phyloP scores from a whole-genome alignment of 2,113 vertebrate species.

The Etheostoma spectabile region DNA sequence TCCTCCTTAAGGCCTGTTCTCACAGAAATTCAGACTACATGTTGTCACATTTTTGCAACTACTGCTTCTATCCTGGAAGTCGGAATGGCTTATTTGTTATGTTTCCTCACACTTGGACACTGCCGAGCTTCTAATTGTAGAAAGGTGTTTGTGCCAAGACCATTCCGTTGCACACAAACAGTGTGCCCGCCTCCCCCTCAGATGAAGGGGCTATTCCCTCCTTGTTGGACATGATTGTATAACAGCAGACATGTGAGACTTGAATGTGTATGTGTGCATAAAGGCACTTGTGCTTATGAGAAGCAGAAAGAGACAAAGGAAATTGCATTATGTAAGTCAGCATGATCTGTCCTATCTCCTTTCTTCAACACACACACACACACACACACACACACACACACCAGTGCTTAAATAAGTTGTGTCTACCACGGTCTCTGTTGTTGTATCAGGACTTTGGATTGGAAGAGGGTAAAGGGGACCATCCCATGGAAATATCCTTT shows the following conservation, averaged over 20 bases:
- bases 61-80: conserved; percentile 40
- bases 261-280: conserved; percentile 12
- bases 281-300: conserved; percentile 10
- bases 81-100: conserved; percentile 31
- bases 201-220: conserved; percentile 52
- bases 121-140: conserved; percentile 28
- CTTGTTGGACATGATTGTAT: conserved; percentile 50
- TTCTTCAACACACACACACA: conserved; percentile 18
- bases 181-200: conserved; percentile 50
- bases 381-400: conserved; percentile 22
- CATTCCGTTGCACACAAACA: conserved; percentile 39
- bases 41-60: conserved; percentile 37
- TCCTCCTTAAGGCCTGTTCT: conserved; percentile 63
- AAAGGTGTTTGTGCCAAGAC: conserved; percentile 53
- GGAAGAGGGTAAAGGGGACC: conserved; percentile 8
- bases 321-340: conserved; percentile 55
- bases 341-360: conserved; percentile 24
- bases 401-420: neutral
- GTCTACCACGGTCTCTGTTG: conserved; percentile 34
- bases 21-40: conserved; percentile 29
- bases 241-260: conserved; percentile 10
- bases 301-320: conserved; percentile 42
- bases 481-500: conserved; percentile 33
- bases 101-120: conserved; percentile 43
- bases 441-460: conserved; percentile 28